Base-by-base conservation (phyloP, 2,113 vertebrate species). In the Elanoides forficatus region DNA sequence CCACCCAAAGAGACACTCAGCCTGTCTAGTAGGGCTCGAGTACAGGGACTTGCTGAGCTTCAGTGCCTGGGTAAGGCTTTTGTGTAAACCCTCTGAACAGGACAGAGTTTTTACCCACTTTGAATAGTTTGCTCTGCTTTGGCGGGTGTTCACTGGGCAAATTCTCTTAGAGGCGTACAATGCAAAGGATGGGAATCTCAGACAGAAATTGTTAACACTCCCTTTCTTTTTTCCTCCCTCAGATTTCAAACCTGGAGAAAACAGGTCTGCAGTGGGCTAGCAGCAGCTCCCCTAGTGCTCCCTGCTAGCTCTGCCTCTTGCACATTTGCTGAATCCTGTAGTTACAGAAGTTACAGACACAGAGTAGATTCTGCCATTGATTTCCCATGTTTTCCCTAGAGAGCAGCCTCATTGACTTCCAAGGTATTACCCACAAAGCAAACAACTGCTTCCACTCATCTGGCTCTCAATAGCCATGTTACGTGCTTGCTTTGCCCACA, bases 401-500 rank as follows among this genome's bases (percentile, higher is more conserved):
- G 84, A 90, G 62, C 81, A 62, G 42, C 59, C 71, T 34, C 16
- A 10, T 9, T 63, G 59, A 29, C 29, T 85, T 95, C 91, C 87
- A 93, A 50, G 81, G 42, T 88, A 81, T 85, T 60, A 20, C 68
- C 93, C 95, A 75, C 86, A 95, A 86, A 92, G 56, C 36, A 84
- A 95, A 94, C 56, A 86, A 81, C 34, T 52, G 21, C 52, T 92
- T 62, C 50, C 68, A 84, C 80, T 56, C 52, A 55, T 70, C 83
- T 88, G 70, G 48, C 45, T 66, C 58, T 72, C 45, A 66, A n/a
- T 16, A 85, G 66, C 47, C 66, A 58, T 3, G 1, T 62, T 90
- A 86, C 14, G 19, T 96, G 89, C 78, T 70, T 63, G 70, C 79
- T 62, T 81, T 97, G 91, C 96, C 97, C 95, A 47, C 94, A 95